Percentiles rank a stretch among this genome's conserved stretches.
Conservation (phyloP, 64 coral and sea anemone genomes). For the Dendronephthya gigantea region DNA sequence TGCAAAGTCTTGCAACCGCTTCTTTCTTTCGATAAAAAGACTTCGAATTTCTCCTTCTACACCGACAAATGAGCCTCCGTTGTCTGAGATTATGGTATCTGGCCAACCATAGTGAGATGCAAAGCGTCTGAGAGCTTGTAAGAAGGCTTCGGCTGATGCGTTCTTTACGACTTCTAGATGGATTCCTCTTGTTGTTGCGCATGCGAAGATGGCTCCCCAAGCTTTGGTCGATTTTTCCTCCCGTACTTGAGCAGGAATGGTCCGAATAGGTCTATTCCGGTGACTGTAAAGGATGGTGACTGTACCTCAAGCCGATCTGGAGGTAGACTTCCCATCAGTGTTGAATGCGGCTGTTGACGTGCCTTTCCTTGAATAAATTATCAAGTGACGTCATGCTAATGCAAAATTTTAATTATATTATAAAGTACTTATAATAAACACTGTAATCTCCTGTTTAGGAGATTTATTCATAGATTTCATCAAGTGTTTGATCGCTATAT, state of each 20-base stretch:
- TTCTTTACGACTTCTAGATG: not conserved
- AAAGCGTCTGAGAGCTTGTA: not conserved
- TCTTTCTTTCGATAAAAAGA: not conserved
- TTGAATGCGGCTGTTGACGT: too few relatives aligned
- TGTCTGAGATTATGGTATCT: not conserved
- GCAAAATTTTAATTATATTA: too few relatives aligned
- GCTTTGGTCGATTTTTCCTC: not conserved
- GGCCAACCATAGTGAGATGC: not conserved
- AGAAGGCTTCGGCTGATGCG: not conserved
- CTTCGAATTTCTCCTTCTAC: not conserved
- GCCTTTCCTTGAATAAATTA: too few relatives aligned
- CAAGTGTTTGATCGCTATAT: too few relatives aligned
- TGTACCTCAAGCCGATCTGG: not conserved
- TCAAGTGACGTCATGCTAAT: too few relatives aligned
- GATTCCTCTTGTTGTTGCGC: not conserved
- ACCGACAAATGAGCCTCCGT: slow-evolving; percentile 5
- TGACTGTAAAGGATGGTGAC: not conserved
- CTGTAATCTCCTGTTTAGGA: too few relatives aligned
- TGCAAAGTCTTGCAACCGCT: not conserved
- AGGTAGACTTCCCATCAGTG: slow-evolving; percentile 1
- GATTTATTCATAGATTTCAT: too few relatives aligned
- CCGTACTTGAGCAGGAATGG: not conserved
- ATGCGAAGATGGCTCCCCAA: slow-evolving; percentile 7
- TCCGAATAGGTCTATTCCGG: not conserved
- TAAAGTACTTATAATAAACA: too few relatives aligned